These are phyloP conservation scores for Plagodis pulveraria DNA, from an alignment of 2,888 invertebrate species.

Conservation along the genomic window DNA sequence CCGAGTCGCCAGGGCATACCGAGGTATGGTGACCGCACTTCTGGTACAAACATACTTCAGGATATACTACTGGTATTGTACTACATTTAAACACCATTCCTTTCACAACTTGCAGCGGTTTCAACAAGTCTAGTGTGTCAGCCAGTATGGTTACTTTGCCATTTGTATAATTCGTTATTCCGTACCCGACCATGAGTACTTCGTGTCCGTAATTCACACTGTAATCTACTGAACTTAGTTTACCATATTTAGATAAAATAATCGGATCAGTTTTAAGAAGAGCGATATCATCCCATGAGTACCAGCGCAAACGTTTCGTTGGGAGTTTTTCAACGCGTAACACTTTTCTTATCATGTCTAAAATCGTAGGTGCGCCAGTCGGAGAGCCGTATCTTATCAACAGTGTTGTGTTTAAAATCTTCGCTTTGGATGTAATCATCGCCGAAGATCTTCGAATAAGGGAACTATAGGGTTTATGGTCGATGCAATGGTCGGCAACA, in stretches of 20 bases:
- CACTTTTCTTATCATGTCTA: background rate
- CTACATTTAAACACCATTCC: background rate
- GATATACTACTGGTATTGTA: background rate
- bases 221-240: constrained; percentile 3
- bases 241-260: constrained; percentile 1
- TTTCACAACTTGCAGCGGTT: constrained; percentile 4
- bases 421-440: background rate
- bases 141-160: background rate
- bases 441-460: background rate
- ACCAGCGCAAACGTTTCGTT: background rate
- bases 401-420: background rate
- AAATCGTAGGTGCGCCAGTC: background rate
- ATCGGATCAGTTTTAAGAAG: constrained; percentile 7
- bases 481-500: background rate
- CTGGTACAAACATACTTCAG: background rate
- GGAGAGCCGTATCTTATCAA: background rate
- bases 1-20: constrained; percentile 1
- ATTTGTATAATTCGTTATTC: background rate
- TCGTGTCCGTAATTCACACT: background rate
- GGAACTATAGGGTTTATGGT: background rate
- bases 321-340: background rate
- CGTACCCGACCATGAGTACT: constrained; percentile 2
- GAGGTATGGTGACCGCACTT: background rate
- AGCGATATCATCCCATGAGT: background rate
- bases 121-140: background rate